phyloP scores from a whole-genome alignment of 2,888 invertebrate species.

The Dryocosmus kuriphilus region DNA sequence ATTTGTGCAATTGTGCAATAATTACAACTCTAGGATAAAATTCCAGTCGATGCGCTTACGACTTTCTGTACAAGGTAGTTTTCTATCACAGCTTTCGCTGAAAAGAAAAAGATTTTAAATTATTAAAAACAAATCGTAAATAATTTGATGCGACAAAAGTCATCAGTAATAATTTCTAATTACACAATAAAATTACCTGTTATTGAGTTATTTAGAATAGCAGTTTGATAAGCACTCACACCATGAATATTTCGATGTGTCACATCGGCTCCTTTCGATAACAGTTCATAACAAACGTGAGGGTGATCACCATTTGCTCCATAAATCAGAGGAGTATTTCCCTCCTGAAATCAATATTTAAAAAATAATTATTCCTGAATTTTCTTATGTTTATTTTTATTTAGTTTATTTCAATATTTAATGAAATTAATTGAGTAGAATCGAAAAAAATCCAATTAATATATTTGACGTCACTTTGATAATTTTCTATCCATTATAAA shows the following conservation, averaged over 20 bases:
- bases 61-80: slow-evolving; percentile 83
- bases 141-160: slow-evolving; percentile 4
- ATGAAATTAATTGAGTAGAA: too few relatives aligned
- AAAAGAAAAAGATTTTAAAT: slow-evolving; percentile 67
- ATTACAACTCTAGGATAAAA: slow-evolving; percentile 57
- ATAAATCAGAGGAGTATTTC: slow-evolving; percentile 94
- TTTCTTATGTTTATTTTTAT: too few relatives aligned
- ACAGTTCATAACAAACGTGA: slow-evolving; percentile 91
- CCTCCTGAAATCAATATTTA: slow-evolving; percentile 81
- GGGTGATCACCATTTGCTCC: slow-evolving; percentile 94
- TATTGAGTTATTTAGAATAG: slow-evolving; percentile 82
- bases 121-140: neutral
- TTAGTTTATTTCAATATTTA: too few relatives aligned
- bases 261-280: slow-evolving; percentile 89
- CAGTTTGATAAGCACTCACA: slow-evolving; percentile 91
- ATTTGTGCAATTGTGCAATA: slow-evolving; percentile 2
- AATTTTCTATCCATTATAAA: neutral
- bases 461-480: too few relatives aligned
- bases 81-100: slow-evolving; percentile 88
- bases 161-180: neutral
- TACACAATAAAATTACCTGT: slow-evolving; percentile 63
- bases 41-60: slow-evolving; percentile 64
- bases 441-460: too few relatives aligned
- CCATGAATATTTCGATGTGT: slow-evolving; percentile 89
- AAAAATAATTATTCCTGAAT: neutral